phyloP scores from a whole-genome alignment of 1,140 invertebrate species.

The Trichonephila clavata region DNA sequence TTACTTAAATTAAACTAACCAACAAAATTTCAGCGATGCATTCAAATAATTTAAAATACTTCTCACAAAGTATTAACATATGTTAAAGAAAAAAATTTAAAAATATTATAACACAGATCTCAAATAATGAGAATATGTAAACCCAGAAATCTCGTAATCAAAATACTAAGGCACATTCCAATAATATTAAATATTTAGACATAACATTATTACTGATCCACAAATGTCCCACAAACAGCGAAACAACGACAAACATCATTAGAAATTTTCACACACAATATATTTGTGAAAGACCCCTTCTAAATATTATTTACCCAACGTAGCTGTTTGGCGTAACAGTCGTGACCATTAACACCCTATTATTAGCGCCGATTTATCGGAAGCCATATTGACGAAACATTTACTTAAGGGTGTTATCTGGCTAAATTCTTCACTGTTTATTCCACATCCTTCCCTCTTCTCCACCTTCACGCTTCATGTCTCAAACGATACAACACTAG shows the following conservation, averaged over 20 bases:
- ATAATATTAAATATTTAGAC: too few relatives aligned
- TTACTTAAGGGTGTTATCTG: constrained; percentile 53
- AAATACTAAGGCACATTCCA: too few relatives aligned
- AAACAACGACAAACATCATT: neutral
- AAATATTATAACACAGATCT: too few relatives aligned
- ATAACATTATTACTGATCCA: too few relatives aligned
- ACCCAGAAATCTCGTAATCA: too few relatives aligned
- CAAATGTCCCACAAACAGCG: neutral
- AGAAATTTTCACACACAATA: neutral
- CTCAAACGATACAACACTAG: constrained; percentile 18
- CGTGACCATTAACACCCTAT: constrained; percentile 68
- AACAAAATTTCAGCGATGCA: too few relatives aligned
- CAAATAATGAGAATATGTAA: too few relatives aligned
- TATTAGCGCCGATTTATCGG: constrained; percentile 66
- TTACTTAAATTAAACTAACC: too few relatives aligned
- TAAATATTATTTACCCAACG: constrained; percentile 28
- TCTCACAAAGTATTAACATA: too few relatives aligned
- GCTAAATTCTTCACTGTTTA: constrained; percentile 13
- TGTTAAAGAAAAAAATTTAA: too few relatives aligned
- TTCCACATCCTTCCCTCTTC: neutral
- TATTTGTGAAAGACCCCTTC: constrained; percentile 26
- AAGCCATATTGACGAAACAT: constrained; percentile 58
- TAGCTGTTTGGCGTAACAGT: constrained; percentile 23
- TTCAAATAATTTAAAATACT: too few relatives aligned
- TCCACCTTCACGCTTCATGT: neutral